Conservation (phyloP, 1,140 invertebrate species). For the Carcinoscorpius rotundicauda region DNA sequence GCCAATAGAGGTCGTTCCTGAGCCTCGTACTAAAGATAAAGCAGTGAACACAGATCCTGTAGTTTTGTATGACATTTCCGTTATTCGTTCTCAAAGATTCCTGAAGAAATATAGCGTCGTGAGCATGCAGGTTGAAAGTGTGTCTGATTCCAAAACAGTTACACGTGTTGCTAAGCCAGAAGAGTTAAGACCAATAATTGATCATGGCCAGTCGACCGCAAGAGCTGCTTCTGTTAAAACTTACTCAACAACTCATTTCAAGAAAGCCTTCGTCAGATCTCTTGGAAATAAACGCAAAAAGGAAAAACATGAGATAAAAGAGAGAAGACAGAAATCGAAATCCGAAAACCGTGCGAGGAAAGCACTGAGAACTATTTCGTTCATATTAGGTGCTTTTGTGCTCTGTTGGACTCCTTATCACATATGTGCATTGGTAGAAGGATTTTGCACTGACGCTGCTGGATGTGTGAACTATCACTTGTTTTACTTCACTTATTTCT, state of each 20-base stretch:
- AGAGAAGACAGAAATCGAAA: slow-evolving; percentile 79
- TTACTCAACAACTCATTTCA: background rate
- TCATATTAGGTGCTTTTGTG: slow-evolving; percentile 72
- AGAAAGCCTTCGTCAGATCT: background rate
- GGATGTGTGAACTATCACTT: slow-evolving; percentile 75
- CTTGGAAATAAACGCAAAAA: slow-evolving; percentile 1
- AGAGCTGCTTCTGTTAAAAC: background rate
- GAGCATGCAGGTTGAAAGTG: background rate
- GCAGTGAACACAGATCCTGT: background rate
- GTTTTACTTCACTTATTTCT: slow-evolving; percentile 95
- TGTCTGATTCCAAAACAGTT: slow-evolving; percentile 7
- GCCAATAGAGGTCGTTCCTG: background rate
- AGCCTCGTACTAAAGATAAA: background rate
- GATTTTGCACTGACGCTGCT: slow-evolving; percentile 74
- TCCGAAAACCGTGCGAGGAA: slow-evolving; percentile 96
- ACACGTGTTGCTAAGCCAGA: slow-evolving; percentile 13
- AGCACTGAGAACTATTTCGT: slow-evolving; percentile 93
- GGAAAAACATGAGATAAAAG: slow-evolving; percentile 28
- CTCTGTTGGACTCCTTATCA: slow-evolving; percentile 47
- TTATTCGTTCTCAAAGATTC: too few species aligned
- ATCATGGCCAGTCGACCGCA: background rate
- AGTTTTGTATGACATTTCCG: too few species aligned
- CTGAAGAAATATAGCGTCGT: background rate
- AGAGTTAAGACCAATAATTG: slow-evolving; percentile 12
- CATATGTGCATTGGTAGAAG: slow-evolving; percentile 71